phyloP scores from a whole-genome alignment of 2,888 invertebrate species.

The Eupithecia abbreviata region DNA sequence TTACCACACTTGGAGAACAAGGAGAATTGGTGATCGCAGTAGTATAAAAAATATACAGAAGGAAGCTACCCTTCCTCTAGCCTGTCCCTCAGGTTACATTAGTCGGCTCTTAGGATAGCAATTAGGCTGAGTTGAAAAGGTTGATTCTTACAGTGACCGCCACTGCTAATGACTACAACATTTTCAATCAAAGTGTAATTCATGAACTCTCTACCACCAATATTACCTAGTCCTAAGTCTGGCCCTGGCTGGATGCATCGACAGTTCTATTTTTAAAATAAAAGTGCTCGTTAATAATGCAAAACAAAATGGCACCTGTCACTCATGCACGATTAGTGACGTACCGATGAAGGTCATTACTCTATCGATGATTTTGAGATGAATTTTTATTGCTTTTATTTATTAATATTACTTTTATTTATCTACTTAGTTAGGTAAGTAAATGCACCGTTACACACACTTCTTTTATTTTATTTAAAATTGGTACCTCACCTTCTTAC shows the following conservation, averaged over 20 bases:
- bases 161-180: no score
- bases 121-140: no score
- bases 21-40: neutral
- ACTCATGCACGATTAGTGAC: neutral
- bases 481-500: neutral
- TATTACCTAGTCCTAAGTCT: neutral
- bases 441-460: neutral
- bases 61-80: neutral
- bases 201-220: neutral
- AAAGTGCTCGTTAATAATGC: neutral
- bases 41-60: neutral
- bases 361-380: constrained; percentile 1
- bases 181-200: neutral
- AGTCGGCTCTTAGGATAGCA: no score
- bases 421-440: neutral
- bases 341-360: neutral
- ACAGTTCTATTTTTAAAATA: constrained; percentile 9
- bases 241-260: neutral
- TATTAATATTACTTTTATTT: neutral
- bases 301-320: neutral
- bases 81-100: neutral
- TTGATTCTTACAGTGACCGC: no score
- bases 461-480: neutral
- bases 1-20: neutral
- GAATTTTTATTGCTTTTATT: neutral